Evolutionary conservation across 2,113 vertebrate genomes (phyloP).

Genomic region (Sprattus sprattus): DNA sequence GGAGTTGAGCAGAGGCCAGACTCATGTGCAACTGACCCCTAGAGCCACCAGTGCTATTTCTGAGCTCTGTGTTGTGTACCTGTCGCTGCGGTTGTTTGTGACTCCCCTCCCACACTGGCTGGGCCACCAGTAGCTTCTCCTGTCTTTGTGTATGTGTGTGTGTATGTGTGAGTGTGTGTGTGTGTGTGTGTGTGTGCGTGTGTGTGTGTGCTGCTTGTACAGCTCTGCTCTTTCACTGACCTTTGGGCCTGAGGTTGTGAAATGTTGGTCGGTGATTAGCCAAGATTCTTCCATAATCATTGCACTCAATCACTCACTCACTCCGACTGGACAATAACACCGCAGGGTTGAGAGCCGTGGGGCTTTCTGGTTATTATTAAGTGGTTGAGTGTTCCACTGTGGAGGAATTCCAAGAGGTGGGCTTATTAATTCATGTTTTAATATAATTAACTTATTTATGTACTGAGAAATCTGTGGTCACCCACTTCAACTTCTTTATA

Average conservation of each 20-base stretch:
- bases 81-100: not conserved
- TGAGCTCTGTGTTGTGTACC: not conserved
- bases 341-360: slow-evolving; percentile 20
- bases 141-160: not conserved
- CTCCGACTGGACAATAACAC: slow-evolving; percentile 45
- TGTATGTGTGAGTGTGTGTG: too few species aligned
- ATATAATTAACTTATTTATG: too few species aligned
- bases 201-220: too few species aligned
- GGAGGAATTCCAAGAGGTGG: not conserved
- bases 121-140: not conserved
- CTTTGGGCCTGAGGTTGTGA: slow-evolving; percentile 52
- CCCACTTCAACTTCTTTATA: not conserved
- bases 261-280: slow-evolving; percentile 41
- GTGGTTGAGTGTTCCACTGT: not conserved
- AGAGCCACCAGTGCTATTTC: not conserved
- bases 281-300: slow-evolving; percentile 51
- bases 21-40: not conserved
- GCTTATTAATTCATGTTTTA: not conserved
- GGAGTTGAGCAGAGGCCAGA: not conserved
- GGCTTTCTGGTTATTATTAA: not conserved
- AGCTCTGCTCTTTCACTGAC: slow-evolving; percentile 28
- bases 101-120: slow-evolving; percentile 8
- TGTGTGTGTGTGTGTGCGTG: too few species aligned
- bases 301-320: slow-evolving; percentile 44
- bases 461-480: not conserved